Base-by-base conservation (phyloP, 1,140 invertebrate species). In the Rhyzopertha dominica region DNA sequence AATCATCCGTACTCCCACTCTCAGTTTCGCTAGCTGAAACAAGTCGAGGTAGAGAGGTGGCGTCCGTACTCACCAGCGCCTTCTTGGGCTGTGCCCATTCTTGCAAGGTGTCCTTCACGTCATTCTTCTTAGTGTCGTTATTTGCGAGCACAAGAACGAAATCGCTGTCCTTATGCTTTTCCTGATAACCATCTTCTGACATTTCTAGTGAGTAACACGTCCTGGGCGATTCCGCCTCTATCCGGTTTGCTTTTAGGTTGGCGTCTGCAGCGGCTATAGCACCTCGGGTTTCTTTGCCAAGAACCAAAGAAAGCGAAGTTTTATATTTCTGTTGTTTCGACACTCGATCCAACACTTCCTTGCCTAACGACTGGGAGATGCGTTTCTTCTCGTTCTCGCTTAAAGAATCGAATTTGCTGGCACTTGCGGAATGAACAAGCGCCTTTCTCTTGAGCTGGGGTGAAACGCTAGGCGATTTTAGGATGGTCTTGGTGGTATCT, bases 311-410 rank as follows among this genome's bases (percentile, higher is more conserved):
- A 4, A 70, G 61, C 1, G 70, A 66, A 7, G 66, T 71, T 61
- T 74, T 78, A 55, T 35, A 55, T 66, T 62, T 65, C 68, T 26
- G 42, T 34, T 36, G 23, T 10, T 49, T 48, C 43, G 61, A 65
- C 3, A 82, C 72, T 62, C 75, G 75, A 47, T 85, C 77, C 37
- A 85, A 63, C 5, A 86, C 71, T 70, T 87, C 85, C 57, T 79
- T 78, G 40, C 84, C 81, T 2, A 89, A 66, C 4, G 75, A 79
- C 64, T 80, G 74, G 0, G 84, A 87, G 28, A 87, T 67, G 47
- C 75, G 73, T 61, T 79, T 81, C 53, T 87, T 87, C 48, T 87
- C 84, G 14, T 71, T 70, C 68, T 89, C 85, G 35, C 73, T 73
- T 28, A 81, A 64, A 25, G 34, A 19, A 9, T 22, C 13, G 18